Percentiles rank a stretch among this genome's conserved stretches.
Conservation (phyloP, 2,888 invertebrate genomes). For the Synergus itoensis region DNA sequence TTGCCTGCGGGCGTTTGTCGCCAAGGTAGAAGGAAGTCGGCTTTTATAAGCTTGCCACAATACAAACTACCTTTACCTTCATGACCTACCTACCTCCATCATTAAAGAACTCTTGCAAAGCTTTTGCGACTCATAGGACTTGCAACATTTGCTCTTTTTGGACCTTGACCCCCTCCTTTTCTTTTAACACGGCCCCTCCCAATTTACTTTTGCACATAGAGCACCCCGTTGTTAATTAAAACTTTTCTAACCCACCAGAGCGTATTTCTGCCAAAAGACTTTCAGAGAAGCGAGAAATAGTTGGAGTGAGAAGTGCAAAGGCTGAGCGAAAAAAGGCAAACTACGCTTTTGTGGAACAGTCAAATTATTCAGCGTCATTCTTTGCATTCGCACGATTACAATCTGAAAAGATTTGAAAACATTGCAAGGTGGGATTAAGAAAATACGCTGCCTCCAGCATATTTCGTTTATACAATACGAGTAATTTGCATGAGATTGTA, state of each 20-base stretch:
- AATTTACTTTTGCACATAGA: not conserved
- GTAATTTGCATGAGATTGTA: not conserved
- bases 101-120: not conserved
- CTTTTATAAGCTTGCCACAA: slow-evolving; percentile 44
- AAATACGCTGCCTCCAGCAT: not conserved
- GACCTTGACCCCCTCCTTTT: not conserved
- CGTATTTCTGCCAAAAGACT: slow-evolving; percentile 14
- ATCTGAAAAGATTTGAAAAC: slow-evolving; percentile 13
- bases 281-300: slow-evolving; percentile 5
- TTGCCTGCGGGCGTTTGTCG: slow-evolving; percentile 12
- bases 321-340: not conserved
- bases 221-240: slow-evolving; percentile 28
- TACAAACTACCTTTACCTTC: slow-evolving; percentile 12
- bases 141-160: not conserved
- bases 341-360: not conserved
- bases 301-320: not conserved
- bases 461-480: not conserved
- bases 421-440: not conserved
- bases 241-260: slow-evolving; percentile 5
- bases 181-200: not conserved
- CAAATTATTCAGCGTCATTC: slow-evolving; percentile 13
- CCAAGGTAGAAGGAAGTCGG: slow-evolving; percentile 8
- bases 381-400: not conserved
- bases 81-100: not conserved
- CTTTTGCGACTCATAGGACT: not conserved